Evolutionary conservation across 1,140 invertebrate species (phyloP).

Genomic region (Stegodyphus dumicola): DNA sequence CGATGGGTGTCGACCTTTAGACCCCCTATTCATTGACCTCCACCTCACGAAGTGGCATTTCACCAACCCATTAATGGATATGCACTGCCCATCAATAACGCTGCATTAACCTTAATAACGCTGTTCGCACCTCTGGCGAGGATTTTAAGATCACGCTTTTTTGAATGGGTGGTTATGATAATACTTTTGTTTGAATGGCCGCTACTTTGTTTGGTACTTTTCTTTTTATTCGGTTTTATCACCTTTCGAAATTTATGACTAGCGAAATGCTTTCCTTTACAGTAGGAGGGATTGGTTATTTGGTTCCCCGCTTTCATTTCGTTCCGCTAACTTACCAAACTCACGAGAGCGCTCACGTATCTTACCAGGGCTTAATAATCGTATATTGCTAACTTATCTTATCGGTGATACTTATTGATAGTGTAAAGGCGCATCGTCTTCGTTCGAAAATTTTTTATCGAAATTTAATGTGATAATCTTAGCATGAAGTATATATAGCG

Average conservation of each 20-base stretch:
- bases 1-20: constrained; percentile 50
- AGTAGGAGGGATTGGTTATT: neutral
- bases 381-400: no score
- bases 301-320: neutral
- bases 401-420: no score
- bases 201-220: constrained; percentile 50
- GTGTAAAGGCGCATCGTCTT: no score
- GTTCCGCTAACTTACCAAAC: no score
- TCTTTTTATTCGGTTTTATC: constrained; percentile 42
- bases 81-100: constrained; percentile 56
- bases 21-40: constrained; percentile 57
- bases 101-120: constrained; percentile 59
- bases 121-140: constrained; percentile 58
- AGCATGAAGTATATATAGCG: no score
- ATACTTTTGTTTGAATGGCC: constrained; percentile 56
- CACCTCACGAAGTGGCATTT: constrained; percentile 54
- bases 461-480: no score
- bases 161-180: constrained; percentile 1
- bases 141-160: constrained; percentile 48
- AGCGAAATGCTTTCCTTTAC: neutral
- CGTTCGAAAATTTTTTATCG: no score
- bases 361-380: no score
- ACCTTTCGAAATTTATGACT: constrained; percentile 50
- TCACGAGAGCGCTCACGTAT: no score
- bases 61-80: constrained; percentile 46